A percentile compares a stretch with the other conserved stretches of the same genome.
These are phyloP conservation scores for Planiliza haematocheilus DNA, from an alignment of 2,113 vertebrate genomes.

Conservation along the genomic window DNA sequence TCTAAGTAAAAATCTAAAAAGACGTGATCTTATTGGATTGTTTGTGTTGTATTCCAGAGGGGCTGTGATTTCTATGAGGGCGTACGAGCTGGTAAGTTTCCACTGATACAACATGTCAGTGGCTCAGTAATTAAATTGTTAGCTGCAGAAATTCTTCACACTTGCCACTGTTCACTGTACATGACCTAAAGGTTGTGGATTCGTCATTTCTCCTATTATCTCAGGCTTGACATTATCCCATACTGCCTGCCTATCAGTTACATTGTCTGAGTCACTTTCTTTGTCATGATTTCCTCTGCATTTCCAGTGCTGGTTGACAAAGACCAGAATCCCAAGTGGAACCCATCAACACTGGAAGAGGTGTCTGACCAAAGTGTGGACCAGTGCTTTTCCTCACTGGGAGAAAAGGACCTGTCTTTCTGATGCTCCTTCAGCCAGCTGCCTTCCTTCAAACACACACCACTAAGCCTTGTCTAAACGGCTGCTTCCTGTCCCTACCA, in stretches of 20 bases:
- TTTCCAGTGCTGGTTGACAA: conserved; percentile 91
- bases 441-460: conserved; percentile 13
- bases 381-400: conserved; percentile 87
- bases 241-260: neutral
- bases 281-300: neutral
- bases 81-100: conserved; percentile 90
- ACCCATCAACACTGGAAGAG: conserved; percentile 86
- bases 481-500: conserved; percentile 23
- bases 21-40: neutral
- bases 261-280: neutral
- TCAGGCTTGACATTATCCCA: no score
- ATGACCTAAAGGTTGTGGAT: no score
- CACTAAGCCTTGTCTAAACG: conserved; percentile 26
- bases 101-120: no score
- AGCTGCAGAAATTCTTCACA: no score
- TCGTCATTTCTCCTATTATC: neutral
- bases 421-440: conserved; percentile 58
- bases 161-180: no score
- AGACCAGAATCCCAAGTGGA: conserved; percentile 93
- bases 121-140: neutral
- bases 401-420: conserved; percentile 87
- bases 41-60: conserved; percentile 82
- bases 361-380: conserved; percentile 88
- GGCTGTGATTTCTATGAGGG: conserved; percentile 95
- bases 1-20: no score